phyloP scores from a whole-genome alignment of 1,140 invertebrate genomes.

The Acyrthosiphon pisum region DNA sequence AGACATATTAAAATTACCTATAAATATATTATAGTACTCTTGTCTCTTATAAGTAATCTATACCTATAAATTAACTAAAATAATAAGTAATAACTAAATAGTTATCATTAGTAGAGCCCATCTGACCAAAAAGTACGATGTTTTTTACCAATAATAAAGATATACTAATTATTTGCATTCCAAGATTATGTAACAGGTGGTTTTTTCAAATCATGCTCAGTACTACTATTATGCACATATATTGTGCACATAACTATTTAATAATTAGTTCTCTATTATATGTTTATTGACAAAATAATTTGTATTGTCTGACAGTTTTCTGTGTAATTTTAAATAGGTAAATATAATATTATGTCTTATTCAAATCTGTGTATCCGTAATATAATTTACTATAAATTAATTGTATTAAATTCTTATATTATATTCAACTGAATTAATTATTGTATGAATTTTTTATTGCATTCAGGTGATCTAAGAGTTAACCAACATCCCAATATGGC shows the following conservation, averaged over 20 bases:
- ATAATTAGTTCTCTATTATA: too few relatives aligned
- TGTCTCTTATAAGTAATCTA: too few relatives aligned
- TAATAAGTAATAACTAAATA: not conserved
- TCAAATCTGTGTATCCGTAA: not conserved
- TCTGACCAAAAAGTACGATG: not conserved
- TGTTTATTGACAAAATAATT: not conserved
- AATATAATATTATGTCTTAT: not conserved
- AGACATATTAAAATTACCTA: too few relatives aligned
- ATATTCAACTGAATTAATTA: not conserved
- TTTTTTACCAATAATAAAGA: not conserved
- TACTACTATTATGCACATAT: not conserved
- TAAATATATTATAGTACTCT: too few relatives aligned
- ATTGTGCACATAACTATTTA: not conserved
- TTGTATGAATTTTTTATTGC: not conserved
- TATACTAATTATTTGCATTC: not conserved
- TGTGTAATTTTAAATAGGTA: not conserved
- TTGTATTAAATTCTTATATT: not conserved
- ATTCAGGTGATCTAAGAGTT: slow-evolving; percentile 76
- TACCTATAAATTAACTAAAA: not conserved
- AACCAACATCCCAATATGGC: slow-evolving; percentile 88
- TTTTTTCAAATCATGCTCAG: not conserved
- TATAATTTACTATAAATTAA: not conserved
- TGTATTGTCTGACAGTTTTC: not conserved
- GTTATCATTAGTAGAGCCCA: not conserved
- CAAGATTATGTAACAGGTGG: not conserved